Conservation (phyloP, 2,888 invertebrate species). For the Coenonympha glycerion region DNA sequence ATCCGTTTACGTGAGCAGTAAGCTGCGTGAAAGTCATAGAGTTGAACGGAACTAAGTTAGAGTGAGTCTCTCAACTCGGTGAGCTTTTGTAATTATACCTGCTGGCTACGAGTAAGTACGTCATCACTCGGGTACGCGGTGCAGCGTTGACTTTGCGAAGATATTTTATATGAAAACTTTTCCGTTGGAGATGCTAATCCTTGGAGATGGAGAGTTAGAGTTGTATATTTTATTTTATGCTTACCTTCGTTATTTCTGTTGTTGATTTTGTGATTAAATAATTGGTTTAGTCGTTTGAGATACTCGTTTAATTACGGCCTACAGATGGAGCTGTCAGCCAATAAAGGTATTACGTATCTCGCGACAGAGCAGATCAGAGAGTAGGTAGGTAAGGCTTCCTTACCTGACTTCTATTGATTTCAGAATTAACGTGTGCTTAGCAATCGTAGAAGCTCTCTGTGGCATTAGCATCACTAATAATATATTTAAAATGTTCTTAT, state of each 20-base stretch:
- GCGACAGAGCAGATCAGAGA: too few relatives aligned
- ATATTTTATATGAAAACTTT: not conserved
- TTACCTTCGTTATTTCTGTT: not conserved
- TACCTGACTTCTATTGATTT: too few relatives aligned
- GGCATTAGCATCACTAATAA: too few relatives aligned
- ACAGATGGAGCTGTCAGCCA: not conserved
- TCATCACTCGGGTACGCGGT: too few relatives aligned
- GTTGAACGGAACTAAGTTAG: constrained; percentile 5
- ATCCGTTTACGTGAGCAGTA: not conserved
- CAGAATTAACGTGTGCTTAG: too few relatives aligned
- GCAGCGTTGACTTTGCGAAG: not conserved
- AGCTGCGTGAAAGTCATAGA: not conserved
- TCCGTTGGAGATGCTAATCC: not conserved
- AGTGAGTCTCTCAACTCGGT: constrained; percentile 1
- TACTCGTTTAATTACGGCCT: not conserved
- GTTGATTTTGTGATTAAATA: not conserved
- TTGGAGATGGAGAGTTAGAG: too few relatives aligned
- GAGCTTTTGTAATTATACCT: constrained; percentile 2
- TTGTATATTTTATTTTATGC: not conserved
- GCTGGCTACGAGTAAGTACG: too few relatives aligned
- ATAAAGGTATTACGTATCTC: too few relatives aligned
- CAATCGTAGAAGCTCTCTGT: too few relatives aligned
- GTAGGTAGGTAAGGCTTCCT: too few relatives aligned
- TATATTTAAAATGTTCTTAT: too few relatives aligned
- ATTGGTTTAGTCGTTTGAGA: not conserved